A percentile compares a stretch with the other conserved stretches of the same genome.
Conservation (phyloP, 2,113 vertebrate species). For the Planiliza haematocheilus region DNA sequence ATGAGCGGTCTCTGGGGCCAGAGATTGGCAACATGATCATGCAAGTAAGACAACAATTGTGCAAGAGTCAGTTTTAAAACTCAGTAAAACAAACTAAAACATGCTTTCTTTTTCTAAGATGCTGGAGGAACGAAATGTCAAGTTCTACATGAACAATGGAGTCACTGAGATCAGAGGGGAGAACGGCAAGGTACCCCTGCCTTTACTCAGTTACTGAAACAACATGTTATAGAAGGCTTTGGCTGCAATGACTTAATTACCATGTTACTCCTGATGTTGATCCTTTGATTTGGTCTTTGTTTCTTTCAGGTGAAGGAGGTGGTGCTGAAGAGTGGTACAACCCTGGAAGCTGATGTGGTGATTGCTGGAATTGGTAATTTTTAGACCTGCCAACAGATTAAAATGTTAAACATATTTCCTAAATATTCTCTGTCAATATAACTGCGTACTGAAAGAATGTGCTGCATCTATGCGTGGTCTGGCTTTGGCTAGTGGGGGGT, state of each 20-base stretch:
- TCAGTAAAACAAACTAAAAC: not conserved
- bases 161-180: slow-evolving; percentile 85
- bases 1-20: slow-evolving; percentile 80
- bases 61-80: too few species aligned
- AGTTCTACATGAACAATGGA: slow-evolving; percentile 85
- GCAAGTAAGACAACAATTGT: slow-evolving; percentile 78
- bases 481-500: too few species aligned
- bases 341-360: slow-evolving; percentile 86
- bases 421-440: too few species aligned
- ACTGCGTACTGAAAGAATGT: too few species aligned
- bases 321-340: slow-evolving; percentile 79
- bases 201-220: not conserved
- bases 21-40: slow-evolving; percentile 85
- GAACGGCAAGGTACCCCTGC: slow-evolving; percentile 81
- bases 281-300: not conserved
- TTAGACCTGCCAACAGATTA: too few species aligned
- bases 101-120: slow-evolving; percentile 77
- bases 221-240: too few species aligned
- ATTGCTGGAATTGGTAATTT: slow-evolving; percentile 87
- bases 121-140: slow-evolving; percentile 86
- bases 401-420: too few species aligned
- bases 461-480: too few species aligned
- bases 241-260: too few species aligned
- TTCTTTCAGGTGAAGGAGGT: slow-evolving; percentile 84
- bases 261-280: not conserved